These are phyloP conservation scores for Abscondita cerata DNA, from an alignment of 2,888 invertebrate species.

Conservation along the genomic window DNA sequence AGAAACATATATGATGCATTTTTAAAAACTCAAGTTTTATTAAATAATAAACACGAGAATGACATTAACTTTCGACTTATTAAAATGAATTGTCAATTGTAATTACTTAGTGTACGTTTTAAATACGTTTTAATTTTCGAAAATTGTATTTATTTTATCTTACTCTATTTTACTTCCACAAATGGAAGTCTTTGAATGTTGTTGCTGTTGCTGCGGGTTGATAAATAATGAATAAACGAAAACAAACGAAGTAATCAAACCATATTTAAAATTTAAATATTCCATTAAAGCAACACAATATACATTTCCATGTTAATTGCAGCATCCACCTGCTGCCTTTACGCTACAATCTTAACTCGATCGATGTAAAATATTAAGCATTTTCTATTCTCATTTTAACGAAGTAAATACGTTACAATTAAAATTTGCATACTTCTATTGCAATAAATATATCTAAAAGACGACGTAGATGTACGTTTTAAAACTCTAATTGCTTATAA, in stretches of 20 bases:
- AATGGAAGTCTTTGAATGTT: constrained; percentile 38
- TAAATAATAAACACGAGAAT: constrained; percentile 23
- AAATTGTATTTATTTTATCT: constrained; percentile 23
- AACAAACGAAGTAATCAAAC: constrained; percentile 58
- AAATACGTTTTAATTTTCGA: constrained; percentile 14
- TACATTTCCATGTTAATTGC: constrained; percentile 57
- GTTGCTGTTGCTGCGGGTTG: constrained; percentile 42
- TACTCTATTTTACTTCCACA: constrained; percentile 35
- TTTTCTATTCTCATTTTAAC: constrained; percentile 36
- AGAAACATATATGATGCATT: constrained; percentile 33
- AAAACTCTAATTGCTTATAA: constrained; percentile 46
- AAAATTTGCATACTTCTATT: constrained; percentile 38
- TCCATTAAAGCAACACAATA: constrained; percentile 57
- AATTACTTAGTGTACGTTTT: constrained; percentile 1
- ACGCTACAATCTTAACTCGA: constrained; percentile 47
- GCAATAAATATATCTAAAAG: constrained; percentile 36
- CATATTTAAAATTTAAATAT: constrained; percentile 58
- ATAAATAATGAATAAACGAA: constrained; percentile 56
- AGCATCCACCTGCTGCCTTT: constrained; percentile 51
- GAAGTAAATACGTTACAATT: constrained; percentile 39
- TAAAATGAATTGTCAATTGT: not conserved
- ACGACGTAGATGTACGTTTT: constrained; percentile 30
- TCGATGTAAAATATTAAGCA: constrained; percentile 46
- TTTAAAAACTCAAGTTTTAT: constrained; percentile 31
- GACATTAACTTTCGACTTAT: constrained; percentile 7